Evolutionary conservation across 2,113 vertebrate species (phyloP).

Genomic region (Otocyon megalotis): DNA sequence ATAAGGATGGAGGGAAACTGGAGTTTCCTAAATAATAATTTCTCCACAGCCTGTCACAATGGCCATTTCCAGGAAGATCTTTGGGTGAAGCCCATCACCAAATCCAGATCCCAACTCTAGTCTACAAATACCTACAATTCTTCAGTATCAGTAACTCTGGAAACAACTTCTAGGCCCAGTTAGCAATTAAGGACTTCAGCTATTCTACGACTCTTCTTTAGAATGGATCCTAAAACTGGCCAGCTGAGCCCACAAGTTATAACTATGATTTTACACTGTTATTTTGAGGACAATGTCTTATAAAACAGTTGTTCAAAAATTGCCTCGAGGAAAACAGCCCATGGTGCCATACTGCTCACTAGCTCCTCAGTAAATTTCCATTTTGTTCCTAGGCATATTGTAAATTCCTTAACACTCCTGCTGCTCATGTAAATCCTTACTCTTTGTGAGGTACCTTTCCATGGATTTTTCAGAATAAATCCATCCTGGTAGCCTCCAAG

Average conservation of each 20-base stretch:
- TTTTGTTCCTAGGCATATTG: background rate
- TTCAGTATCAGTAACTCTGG: background rate
- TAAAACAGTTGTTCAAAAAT: constrained; percentile 25
- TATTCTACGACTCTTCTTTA: background rate
- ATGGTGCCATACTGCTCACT: background rate
- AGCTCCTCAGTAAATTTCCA: background rate
- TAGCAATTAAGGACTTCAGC: background rate
- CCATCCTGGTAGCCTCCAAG: background rate
- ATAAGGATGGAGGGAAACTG: background rate
- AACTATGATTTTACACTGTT: background rate
- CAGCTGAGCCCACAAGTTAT: background rate
- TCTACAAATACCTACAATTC: background rate
- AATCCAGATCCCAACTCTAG: background rate
- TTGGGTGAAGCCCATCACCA: background rate
- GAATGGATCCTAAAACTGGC: background rate
- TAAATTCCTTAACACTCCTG: background rate
- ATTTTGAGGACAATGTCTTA: constrained; percentile 17
- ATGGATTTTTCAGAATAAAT: background rate
- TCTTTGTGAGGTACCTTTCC: background rate
- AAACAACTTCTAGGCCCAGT: background rate
- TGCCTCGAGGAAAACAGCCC: background rate
- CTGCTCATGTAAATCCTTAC: background rate
- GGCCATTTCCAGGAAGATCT: background rate
- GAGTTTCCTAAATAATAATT: background rate
- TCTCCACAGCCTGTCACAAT: background rate